Conservation (phyloP, 2,113 vertebrate genomes). For the Phasianus colchicus region DNA sequence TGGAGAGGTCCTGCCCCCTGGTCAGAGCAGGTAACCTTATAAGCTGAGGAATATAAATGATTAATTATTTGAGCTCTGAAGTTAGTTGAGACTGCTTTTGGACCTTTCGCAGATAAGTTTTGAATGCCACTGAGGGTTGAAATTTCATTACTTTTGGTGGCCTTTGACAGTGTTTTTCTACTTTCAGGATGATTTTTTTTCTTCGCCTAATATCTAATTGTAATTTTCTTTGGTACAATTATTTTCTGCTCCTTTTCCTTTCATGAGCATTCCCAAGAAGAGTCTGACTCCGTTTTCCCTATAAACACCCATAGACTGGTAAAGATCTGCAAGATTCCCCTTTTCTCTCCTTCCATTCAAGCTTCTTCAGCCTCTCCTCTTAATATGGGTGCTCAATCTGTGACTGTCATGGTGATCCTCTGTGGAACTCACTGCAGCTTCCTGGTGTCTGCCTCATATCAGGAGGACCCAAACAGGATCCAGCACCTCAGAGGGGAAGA, state of each 20-base stretch:
- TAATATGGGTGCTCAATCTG: not conserved
- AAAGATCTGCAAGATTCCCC: rapidly evolving
- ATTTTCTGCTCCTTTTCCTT: not conserved
- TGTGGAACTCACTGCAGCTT: not conserved
- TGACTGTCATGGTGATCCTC: not conserved
- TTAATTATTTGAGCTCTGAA: not conserved
- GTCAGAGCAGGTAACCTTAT: not conserved
- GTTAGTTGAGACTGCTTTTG: not conserved
- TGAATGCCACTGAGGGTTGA: not conserved
- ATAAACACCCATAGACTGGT: not conserved
- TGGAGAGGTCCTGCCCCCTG: not conserved
- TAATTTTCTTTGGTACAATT: not conserved
- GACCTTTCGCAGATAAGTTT: not conserved
- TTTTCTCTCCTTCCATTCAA: not conserved
- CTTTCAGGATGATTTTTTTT: not conserved
- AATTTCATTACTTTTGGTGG: not conserved
- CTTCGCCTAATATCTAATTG: not conserved
- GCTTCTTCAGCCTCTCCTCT: not conserved
- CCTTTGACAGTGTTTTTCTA: not conserved
- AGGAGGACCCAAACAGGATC: no score
- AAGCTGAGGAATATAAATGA: not conserved
- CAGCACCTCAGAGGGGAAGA: not conserved
- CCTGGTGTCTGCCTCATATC: not conserved
- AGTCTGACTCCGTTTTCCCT: not conserved
- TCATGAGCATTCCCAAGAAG: not conserved